Conservation (phyloP, 2,113 vertebrate genomes). For the Pseudolaguvia tuberculata region DNA sequence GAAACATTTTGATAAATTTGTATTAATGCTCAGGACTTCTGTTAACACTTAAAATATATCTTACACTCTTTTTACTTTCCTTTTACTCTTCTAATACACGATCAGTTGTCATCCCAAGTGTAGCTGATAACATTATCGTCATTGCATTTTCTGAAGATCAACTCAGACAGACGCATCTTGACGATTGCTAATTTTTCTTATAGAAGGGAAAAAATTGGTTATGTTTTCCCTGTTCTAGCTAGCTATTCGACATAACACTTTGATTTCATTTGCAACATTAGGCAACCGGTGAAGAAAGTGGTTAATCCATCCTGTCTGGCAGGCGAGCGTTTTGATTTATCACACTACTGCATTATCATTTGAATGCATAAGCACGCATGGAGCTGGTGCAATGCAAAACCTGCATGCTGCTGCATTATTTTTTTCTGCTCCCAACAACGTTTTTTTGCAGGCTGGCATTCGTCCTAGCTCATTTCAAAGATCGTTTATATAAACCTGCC, state of each 20-base stretch:
- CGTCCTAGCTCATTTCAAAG: slow-evolving; percentile 14
- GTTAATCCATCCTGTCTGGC: slow-evolving; percentile 35
- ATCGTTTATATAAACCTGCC: slow-evolving; percentile 21
- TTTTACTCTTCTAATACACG: not conserved
- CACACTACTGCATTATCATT: slow-evolving; percentile 39
- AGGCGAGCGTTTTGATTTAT: slow-evolving; percentile 51
- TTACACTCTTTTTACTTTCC: too few relatives aligned
- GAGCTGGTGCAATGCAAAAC: slow-evolving; percentile 36
- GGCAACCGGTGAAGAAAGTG: slow-evolving; percentile 25
- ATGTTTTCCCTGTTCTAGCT: not conserved
- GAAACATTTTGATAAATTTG: too few relatives aligned
- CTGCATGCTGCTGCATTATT: slow-evolving; percentile 44
- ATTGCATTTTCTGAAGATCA: not conserved
- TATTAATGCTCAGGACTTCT: not conserved
- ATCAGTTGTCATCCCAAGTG: not conserved
- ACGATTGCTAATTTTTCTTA: not conserved
- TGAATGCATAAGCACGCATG: slow-evolving; percentile 46
- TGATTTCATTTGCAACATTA: slow-evolving; percentile 41
- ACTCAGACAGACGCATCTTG: not conserved
- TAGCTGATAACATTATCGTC: not conserved
- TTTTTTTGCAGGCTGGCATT: slow-evolving; percentile 14
- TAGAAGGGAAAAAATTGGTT: not conserved
- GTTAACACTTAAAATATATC: not conserved
- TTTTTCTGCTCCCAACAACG: not conserved
- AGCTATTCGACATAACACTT: slow-evolving; percentile 47